Conservation (phyloP, 2,113 vertebrate genomes). For the Chauna torquata region DNA sequence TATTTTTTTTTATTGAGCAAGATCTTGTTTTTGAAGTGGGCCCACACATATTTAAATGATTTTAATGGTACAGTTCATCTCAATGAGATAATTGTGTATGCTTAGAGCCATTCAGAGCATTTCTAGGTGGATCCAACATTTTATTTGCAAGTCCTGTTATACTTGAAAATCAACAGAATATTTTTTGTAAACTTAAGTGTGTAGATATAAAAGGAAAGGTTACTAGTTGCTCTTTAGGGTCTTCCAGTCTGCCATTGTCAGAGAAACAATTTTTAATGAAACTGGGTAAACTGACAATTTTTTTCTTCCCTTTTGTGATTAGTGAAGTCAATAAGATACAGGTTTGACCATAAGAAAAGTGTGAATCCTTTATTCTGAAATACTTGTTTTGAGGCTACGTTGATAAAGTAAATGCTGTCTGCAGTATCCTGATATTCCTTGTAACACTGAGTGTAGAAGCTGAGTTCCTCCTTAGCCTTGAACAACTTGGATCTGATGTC, state of each 20-base stretch:
- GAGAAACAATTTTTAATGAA: background rate
- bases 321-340: background rate
- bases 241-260: background rate
- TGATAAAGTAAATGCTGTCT: background rate
- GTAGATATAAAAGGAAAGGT: background rate
- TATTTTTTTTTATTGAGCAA: slow-evolving; percentile 38
- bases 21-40: slow-evolving; percentile 45
- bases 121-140: background rate
- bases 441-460: background rate
- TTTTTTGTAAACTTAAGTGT: background rate
- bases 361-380: background rate
- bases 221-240: background rate
- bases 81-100: background rate
- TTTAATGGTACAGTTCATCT: slow-evolving; percentile 22
- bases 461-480: background rate
- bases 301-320: background rate
- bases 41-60: background rate
- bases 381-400: background rate
- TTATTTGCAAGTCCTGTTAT: background rate
- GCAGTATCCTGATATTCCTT: background rate
- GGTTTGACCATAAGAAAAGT: background rate
- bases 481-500: background rate
- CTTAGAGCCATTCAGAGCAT: background rate
- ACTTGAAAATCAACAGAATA: background rate
- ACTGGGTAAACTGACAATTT: background rate